Conservation (phyloP, 2,797 vertebrate species). For the Harpagifer antarcticus region DNA sequence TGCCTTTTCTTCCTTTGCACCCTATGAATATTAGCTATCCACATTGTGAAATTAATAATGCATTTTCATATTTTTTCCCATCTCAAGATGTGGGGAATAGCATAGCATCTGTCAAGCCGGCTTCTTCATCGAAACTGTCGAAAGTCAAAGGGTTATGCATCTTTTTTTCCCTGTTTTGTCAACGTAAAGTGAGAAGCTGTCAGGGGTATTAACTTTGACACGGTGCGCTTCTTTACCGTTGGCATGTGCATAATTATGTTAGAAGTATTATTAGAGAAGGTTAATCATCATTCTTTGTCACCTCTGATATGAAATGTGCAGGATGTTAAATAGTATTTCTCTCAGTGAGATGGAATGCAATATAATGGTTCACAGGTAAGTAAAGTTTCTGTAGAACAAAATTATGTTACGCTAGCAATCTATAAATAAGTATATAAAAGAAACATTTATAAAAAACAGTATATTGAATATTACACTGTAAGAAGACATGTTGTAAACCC, state of each 20-base stretch:
- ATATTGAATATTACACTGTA: background rate
- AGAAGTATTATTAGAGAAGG: slow-evolving; percentile 63
- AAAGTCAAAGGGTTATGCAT: slow-evolving; percentile 72
- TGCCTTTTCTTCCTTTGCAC: slow-evolving; percentile 50
- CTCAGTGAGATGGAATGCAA: slow-evolving; percentile 19
- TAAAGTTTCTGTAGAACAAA: slow-evolving; percentile 4
- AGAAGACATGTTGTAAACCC: background rate
- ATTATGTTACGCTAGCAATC: background rate
- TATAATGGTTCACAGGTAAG: background rate
- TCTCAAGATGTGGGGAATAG: slow-evolving; percentile 56
- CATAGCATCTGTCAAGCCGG: slow-evolving; percentile 74
- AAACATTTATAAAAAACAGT: background rate
- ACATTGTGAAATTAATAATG: slow-evolving; percentile 81
- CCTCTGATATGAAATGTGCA: slow-evolving; percentile 41
- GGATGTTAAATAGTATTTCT: slow-evolving; percentile 27
- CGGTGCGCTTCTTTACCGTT: slow-evolving; percentile 52
- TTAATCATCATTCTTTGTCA: slow-evolving; percentile 73
- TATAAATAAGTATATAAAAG: background rate
- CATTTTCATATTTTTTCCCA: slow-evolving; percentile 60
- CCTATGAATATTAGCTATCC: slow-evolving; percentile 72
- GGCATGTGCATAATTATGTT: slow-evolving; percentile 61
- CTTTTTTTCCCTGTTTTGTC: slow-evolving; percentile 58
- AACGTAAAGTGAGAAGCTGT: slow-evolving; percentile 64
- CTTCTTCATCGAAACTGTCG: slow-evolving; percentile 72
- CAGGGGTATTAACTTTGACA: slow-evolving; percentile 69